phyloP scores from a whole-genome alignment of 2,113 vertebrate species.

The Jaculus jaculus region DNA sequence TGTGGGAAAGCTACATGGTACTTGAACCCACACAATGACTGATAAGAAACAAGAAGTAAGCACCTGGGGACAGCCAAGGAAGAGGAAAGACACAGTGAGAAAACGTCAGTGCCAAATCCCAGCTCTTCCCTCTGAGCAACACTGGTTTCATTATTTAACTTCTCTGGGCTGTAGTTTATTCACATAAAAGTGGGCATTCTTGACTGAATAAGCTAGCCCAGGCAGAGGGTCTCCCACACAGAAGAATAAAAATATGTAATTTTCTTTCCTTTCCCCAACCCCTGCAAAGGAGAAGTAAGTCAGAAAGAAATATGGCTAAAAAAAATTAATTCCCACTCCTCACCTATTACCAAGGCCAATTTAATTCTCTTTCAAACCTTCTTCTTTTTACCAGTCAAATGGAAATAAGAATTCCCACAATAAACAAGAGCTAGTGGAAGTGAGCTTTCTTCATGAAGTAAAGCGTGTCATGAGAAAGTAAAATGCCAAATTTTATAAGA shows the following conservation, averaged over 20 bases:
- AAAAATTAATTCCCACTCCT: background rate
- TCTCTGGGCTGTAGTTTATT: background rate
- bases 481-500: background rate
- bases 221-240: background rate
- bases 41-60: background rate
- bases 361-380: background rate
- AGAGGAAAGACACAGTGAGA: background rate
- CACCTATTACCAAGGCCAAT: background rate
- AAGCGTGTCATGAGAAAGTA: background rate
- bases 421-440: background rate
- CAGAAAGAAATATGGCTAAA: background rate
- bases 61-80: background rate
- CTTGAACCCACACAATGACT: background rate
- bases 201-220: background rate
- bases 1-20: background rate
- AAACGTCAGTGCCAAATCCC: background rate
- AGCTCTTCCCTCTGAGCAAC: background rate
- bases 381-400: background rate
- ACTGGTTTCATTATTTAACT: background rate
- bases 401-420: background rate
- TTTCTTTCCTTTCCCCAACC: background rate
- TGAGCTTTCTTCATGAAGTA: background rate
- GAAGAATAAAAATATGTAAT: background rate
- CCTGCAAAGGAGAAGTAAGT: background rate
- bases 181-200: background rate